phyloP scores from a whole-genome alignment of 2,888 invertebrate genomes.

The Oligia strigilis region DNA sequence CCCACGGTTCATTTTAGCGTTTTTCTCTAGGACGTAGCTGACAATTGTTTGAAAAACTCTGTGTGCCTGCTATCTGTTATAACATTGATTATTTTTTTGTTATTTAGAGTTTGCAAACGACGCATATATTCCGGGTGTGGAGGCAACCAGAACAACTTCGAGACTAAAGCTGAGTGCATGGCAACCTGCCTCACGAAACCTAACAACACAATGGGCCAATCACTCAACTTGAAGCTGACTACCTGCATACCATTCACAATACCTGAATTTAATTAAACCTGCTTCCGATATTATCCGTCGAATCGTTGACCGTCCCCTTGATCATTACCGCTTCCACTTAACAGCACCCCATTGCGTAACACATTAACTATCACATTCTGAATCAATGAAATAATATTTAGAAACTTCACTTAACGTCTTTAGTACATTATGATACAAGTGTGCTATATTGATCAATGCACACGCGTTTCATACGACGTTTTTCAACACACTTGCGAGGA shows the following conservation, averaged over 20 bases:
- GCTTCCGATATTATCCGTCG: not conserved
- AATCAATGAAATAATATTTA: not conserved
- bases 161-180: conserved; percentile 75
- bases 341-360: not conserved
- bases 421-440: too few relatives aligned
- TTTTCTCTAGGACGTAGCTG: not conserved
- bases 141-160: conserved; percentile 86
- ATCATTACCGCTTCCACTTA: not conserved
- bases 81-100: conserved; percentile 37
- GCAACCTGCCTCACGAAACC: conserved; percentile 75
- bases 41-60: not conserved
- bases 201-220: conserved; percentile 72
- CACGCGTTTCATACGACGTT: too few relatives aligned
- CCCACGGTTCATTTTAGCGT: not conserved
- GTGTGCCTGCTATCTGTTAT: not conserved
- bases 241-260: conserved; percentile 70
- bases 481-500: too few relatives aligned
- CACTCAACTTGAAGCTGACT: conserved; percentile 56
- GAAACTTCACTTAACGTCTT: not conserved
- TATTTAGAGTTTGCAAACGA: conserved; percentile 76
- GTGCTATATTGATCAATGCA: too few relatives aligned
- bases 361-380: too few relatives aligned
- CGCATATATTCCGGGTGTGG: conserved; percentile 85
- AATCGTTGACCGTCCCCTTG: not conserved
- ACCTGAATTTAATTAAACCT: conserved; percentile 46